Base-by-base conservation (phyloP, 1,140 invertebrate species). In the Batillaria attramentaria region DNA sequence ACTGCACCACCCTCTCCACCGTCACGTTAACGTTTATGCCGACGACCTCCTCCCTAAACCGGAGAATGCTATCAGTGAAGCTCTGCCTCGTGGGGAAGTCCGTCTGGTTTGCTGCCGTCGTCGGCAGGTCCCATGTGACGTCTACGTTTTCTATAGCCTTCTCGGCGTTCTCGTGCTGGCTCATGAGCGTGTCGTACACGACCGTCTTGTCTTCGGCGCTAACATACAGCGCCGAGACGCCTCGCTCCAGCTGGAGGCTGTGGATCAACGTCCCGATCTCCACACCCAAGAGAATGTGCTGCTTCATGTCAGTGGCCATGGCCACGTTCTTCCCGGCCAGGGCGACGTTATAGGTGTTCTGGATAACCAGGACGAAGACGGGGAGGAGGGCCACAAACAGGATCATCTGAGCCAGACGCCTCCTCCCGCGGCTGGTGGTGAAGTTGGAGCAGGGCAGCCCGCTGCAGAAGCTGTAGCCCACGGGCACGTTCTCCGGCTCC, bases 171-270 rank as follows among this genome's bases (percentile, higher is more conserved):
- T 10, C 33, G 6, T 41, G 66, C 37, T 41, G n/a, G 33, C 3
- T 24, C 6, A 20, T 8, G 16, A 69, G 33, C 37, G 20, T 3
- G 0, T 16, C 18, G 66, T 41, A 41, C 35, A 69, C 8, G 3
- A 24, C 2, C 35, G 10, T 18, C 33, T 37, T 35, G 5, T 24
- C 28, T 13, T 60, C 4, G 50, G 80, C 74, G 79, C 83, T 82
- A n/a, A 86, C 41, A 70, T 84, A 86, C 0, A 86, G 70, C 2
- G 82, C 81, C 1, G 81, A 82, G 10, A 77, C 83, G 33, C 84
- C 86, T 43, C 86, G 39, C 72, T 87, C 85, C 24, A 83, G 81
- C 80, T 87, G 86, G 16, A 81, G 46, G 31, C 31, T 10, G 60
- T 87, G 86, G 3, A 87, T 46, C 0, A 87, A 46, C 13, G 73